phyloP scores from a whole-genome alignment of 2,797 vertebrate species.

The Gymnoscopelus braueri region DNA sequence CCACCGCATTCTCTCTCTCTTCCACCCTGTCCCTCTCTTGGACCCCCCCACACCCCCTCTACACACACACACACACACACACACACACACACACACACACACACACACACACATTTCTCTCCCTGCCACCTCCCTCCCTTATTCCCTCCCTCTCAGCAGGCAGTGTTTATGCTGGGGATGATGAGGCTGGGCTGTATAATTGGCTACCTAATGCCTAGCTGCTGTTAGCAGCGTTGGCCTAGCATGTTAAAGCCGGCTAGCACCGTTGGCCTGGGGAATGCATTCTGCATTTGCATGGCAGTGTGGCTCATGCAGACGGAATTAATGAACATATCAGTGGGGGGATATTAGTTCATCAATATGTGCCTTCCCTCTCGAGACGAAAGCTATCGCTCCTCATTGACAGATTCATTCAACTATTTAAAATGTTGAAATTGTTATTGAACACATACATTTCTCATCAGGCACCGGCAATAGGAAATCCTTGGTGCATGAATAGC shows the following conservation, averaged over 20 bases:
- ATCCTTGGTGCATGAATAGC: slow-evolving; percentile 9
- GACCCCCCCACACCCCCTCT: not conserved
- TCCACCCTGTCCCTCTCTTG: not conserved
- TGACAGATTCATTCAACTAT: slow-evolving; percentile 25
- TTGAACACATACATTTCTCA: slow-evolving; percentile 38
- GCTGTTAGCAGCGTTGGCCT: not conserved
- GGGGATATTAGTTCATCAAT: slow-evolving; percentile 31
- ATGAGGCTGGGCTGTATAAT: slow-evolving; percentile 13
- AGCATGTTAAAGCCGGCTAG: slow-evolving; percentile 16
- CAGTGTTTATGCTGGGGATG: slow-evolving; percentile 7
- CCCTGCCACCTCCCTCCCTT: not conserved
- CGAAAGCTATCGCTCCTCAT: slow-evolving; percentile 29
- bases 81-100: not conserved
- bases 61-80: not conserved
- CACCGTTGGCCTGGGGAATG: not conserved
- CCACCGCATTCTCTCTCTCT: not conserved
- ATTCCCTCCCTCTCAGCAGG: not conserved
- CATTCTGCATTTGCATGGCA: slow-evolving; percentile 5
- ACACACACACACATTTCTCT: slow-evolving; percentile 5
- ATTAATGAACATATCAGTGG: slow-evolving; percentile 29
- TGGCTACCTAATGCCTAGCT: slow-evolving; percentile 15
- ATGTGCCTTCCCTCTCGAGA: slow-evolving; percentile 25
- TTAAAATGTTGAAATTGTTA: slow-evolving; percentile 40
- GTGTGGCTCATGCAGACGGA: slow-evolving; percentile 1
- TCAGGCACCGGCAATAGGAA: slow-evolving; percentile 18